phyloP scores from a whole-genome alignment of 2,888 invertebrate genomes.

The Vesta saturnalis region DNA sequence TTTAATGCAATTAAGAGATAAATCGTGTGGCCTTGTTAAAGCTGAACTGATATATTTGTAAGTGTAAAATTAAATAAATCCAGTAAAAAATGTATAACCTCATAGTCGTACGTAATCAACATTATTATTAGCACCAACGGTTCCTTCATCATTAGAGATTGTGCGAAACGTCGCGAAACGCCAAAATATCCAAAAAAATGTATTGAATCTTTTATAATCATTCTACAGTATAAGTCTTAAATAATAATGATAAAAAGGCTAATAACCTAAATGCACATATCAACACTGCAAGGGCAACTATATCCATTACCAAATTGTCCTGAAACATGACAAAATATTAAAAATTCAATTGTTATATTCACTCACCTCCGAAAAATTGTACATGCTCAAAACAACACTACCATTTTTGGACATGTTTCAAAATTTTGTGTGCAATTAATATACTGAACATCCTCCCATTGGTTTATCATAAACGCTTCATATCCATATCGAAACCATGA shows the following conservation, averaged over 20 bases:
- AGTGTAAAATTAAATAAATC: too few relatives aligned
- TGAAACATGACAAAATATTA: conserved; percentile 58
- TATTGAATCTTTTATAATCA: too few relatives aligned
- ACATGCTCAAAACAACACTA: conserved; percentile 78
- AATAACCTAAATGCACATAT: conserved; percentile 18
- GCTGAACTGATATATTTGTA: too few relatives aligned
- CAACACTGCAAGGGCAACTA: conserved; percentile 17
- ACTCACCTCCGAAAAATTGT: conserved; percentile 78
- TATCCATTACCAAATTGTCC: conserved; percentile 76
- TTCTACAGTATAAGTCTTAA: conserved; percentile 13
- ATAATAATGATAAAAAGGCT: conserved; percentile 14
- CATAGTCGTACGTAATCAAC: too few relatives aligned
- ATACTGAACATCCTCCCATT: conserved; percentile 82
- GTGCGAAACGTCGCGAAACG: too few relatives aligned
- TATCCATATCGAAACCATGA: conserved; percentile 95
- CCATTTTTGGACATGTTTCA: conserved; percentile 83
- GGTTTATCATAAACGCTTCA: conserved; percentile 88
- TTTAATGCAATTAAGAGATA: too few relatives aligned
- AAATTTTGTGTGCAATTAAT: conserved; percentile 79
- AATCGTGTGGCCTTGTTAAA: too few relatives aligned
- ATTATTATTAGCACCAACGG: too few relatives aligned
- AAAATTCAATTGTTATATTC: background rate
- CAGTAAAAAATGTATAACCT: too few relatives aligned
- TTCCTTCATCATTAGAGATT: too few relatives aligned
- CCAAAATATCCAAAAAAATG: too few relatives aligned